Conservation (phyloP, 53 echinoderm and acorn worm species). For the Paelopatides confundens region DNA sequence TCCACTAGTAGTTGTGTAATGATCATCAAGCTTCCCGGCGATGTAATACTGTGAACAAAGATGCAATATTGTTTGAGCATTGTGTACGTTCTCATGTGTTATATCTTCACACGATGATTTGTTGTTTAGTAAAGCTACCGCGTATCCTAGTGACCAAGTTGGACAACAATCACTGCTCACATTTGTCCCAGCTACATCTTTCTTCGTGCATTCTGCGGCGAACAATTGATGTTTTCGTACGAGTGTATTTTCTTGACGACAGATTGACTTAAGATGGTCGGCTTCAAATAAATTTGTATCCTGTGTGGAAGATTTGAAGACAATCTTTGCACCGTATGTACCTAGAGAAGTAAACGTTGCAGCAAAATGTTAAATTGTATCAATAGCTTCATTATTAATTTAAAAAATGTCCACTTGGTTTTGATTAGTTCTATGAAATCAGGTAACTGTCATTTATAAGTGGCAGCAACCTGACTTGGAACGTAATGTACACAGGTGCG, state of each 20-base stretch:
- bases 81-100: constrained; percentile 47
- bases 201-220: neutral
- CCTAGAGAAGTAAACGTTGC: neutral
- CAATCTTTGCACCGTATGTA: neutral
- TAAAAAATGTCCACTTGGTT: too few species aligned
- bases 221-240: neutral
- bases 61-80: constrained; percentile 18
- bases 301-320: neutral
- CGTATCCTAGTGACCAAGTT: constrained; percentile 69
- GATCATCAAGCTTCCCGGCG: neutral
- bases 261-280: constrained; percentile 17
- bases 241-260: neutral
- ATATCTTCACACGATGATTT: constrained; percentile 68
- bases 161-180: constrained; percentile 45
- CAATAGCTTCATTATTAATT: too few species aligned
- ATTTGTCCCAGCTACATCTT: neutral
- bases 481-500: too few species aligned
- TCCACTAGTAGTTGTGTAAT: neutral
- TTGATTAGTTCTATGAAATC: too few species aligned
- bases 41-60: constrained; percentile 54
- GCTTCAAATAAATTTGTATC: neutral
- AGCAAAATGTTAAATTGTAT: too few species aligned
- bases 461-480: too few species aligned
- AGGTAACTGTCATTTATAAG: too few species aligned
- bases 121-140: constrained; percentile 61